Evolutionary conservation across 1,140 invertebrate genomes (phyloP), one percentile per base, ranked within the genome.

Genomic region (Hetaerina americana): DNA sequence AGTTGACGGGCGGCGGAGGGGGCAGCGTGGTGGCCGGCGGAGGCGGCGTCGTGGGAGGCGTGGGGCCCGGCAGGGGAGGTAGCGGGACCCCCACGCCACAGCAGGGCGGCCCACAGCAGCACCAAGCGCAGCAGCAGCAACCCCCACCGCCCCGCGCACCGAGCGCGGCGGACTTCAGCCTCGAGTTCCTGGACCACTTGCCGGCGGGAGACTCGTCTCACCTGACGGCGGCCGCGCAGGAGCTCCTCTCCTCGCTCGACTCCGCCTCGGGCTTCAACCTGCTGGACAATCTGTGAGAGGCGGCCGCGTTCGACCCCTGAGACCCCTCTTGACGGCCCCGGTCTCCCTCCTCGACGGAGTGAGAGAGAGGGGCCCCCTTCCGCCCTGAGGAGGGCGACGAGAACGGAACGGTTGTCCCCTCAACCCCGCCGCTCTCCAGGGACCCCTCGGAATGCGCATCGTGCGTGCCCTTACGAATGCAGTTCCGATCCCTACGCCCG

Each of bases 121-220:
- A 76, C 66, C 78, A 74, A 72, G 75, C 76, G 66, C 68, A 70
- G 1, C n/a, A 40, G n/a, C 86, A 84, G 79, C 78, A 73, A 24
- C 69, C 18, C 0, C 28, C 68, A 12, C 26, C 68, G 0, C 68
- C 68, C 0, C 26, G 26, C 22, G 28, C 40, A 57, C 40, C 40
- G 10, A 57, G 40, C 22, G 40, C 88, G 0, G 83, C 86, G 25
- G 90, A 92, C 77, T 90, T 92, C 77, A 90, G 87, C 79, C 83
- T 92, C 73, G 91, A 92, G 83, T 90, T 92, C 80, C 81, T 92
- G n/a, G 90, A 92, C 76, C 90, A 89, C 79, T 84, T 92, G 78
- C 87, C 88, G 49, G 84, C 88, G 70, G 84, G 84, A 25, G 89
- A 91, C 76, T 83, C 88, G 66, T 85, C 85, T 75, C 87, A 87